A percentile compares a stretch with the other conserved stretches of the same genome.
Evolutionary conservation across 2,797 vertebrate genomes (phyloP).

Genomic region (Myotis planiceps): DNA sequence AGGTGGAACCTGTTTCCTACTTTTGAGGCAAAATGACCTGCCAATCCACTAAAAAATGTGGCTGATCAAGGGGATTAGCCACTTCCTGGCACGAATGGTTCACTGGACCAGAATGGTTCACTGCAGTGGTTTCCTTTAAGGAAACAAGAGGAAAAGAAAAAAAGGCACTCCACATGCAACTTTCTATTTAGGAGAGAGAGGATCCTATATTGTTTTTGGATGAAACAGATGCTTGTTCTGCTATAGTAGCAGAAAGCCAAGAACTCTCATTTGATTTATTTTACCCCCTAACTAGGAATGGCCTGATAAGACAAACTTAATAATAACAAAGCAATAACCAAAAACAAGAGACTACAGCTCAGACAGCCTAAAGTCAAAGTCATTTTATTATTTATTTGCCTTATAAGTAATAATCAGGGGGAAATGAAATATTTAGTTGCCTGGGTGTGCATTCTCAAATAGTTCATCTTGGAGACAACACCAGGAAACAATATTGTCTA

Average conservation of each 20-base stretch:
- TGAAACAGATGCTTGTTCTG: not conserved
- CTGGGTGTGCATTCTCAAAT: not conserved
- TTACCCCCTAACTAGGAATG: not conserved
- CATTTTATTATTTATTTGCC: not conserved
- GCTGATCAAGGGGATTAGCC: not conserved
- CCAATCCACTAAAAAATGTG: not conserved
- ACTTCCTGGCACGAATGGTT: not conserved
- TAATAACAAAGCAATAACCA: not conserved
- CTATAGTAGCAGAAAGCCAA: conserved; percentile 14
- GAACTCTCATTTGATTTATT: not conserved
- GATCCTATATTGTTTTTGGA: not conserved
- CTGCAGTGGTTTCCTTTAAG: not conserved
- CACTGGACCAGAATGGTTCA: not conserved
- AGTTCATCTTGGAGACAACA: not conserved
- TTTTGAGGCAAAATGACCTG: not conserved
- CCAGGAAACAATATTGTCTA: not conserved
- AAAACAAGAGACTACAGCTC: not conserved
- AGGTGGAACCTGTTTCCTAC: not conserved
- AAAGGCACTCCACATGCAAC: not conserved
- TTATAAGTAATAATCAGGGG: not conserved
- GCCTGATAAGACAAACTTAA: not conserved
- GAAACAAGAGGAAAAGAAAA: not conserved
- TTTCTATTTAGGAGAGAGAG: not conserved
- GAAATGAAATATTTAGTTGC: not conserved
- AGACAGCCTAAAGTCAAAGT: not conserved